Evolutionary conservation across 2,797 vertebrate species (phyloP).

Genomic region (Pagetopsis macropterus): DNA sequence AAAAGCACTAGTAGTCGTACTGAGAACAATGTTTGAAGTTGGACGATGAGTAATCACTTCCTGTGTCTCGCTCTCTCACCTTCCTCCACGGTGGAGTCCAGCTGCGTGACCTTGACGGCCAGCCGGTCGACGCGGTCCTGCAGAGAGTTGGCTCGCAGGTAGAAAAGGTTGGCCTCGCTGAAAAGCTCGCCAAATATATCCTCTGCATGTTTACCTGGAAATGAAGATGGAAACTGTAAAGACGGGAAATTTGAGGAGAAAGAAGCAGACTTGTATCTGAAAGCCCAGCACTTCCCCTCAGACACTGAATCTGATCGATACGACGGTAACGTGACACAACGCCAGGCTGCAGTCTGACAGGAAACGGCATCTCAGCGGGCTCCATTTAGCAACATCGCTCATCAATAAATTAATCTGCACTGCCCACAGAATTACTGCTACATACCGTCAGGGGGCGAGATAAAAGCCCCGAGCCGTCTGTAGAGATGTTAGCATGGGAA

Average conservation of each 20-base stretch:
- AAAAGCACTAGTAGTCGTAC: too few species aligned
- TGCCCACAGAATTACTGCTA: slow-evolving; percentile 26
- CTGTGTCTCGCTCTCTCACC: slow-evolving; percentile 80
- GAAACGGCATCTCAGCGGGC: slow-evolving; percentile 50
- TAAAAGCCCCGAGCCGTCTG: neutral
- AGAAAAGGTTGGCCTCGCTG: slow-evolving; percentile 97
- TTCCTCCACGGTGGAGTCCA: slow-evolving; percentile 99
- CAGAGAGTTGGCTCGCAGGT: slow-evolving; percentile 96
- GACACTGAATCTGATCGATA: slow-evolving; percentile 60
- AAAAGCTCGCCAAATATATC: slow-evolving; percentile 99
- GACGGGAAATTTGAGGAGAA: slow-evolving; percentile 27
- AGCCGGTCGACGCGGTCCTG: slow-evolving; percentile 98
- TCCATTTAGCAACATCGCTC: slow-evolving; percentile 33
- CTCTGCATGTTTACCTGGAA: slow-evolving; percentile 96
- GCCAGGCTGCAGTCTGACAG: slow-evolving; percentile 45
- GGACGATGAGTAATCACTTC: slow-evolving; percentile 4
- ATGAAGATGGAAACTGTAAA: neutral
- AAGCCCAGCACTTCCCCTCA: slow-evolving; percentile 35
- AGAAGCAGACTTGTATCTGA: slow-evolving; percentile 43
- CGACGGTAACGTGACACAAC: slow-evolving; percentile 61
- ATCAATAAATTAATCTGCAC: slow-evolving; percentile 50
- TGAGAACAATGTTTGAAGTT: neutral
- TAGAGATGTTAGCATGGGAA: neutral
- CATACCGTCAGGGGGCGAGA: neutral
- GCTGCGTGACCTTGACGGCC: slow-evolving; percentile 98